Evolutionary conservation across 2,797 vertebrate species (phyloP).

Genomic region (Dendrocincla tyrannina): DNA sequence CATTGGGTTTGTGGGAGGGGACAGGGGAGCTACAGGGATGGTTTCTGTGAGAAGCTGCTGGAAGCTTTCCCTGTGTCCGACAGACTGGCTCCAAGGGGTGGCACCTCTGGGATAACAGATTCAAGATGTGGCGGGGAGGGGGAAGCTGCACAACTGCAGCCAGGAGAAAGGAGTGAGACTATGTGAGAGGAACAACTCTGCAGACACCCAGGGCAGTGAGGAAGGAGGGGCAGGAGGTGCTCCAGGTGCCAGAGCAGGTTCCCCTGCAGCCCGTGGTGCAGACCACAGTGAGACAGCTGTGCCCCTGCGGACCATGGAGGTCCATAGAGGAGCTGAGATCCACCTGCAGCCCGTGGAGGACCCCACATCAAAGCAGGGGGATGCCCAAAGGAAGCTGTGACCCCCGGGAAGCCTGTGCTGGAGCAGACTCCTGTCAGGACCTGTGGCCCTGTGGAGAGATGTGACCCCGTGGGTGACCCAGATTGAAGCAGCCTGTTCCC

Average conservation of each 20-base stretch:
- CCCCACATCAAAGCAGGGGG: no score
- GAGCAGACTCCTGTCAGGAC: not conserved
- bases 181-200: not conserved
- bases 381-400: not conserved
- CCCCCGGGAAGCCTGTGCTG: not conserved
- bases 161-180: not conserved
- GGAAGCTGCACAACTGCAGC: not conserved
- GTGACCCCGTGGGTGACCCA: not conserved
- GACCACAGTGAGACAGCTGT: not conserved
- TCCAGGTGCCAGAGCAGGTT: not conserved
- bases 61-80: not conserved
- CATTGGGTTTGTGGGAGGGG: not conserved
- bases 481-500: not conserved
- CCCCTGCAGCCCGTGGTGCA: not conserved
- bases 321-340: not conserved
- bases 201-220: not conserved
- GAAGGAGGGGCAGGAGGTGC: not conserved
- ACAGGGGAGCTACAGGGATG: not conserved
- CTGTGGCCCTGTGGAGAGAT: not conserved
- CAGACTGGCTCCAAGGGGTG: not conserved
- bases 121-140: not conserved
- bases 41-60: not conserved
- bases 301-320: not conserved
- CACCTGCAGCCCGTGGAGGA: not conserved
- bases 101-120: not conserved